Evolutionary conservation across 2,797 vertebrate species (phyloP), one percentile per base, ranked within the genome.

Genomic region (Saxicola maurus): DNA sequence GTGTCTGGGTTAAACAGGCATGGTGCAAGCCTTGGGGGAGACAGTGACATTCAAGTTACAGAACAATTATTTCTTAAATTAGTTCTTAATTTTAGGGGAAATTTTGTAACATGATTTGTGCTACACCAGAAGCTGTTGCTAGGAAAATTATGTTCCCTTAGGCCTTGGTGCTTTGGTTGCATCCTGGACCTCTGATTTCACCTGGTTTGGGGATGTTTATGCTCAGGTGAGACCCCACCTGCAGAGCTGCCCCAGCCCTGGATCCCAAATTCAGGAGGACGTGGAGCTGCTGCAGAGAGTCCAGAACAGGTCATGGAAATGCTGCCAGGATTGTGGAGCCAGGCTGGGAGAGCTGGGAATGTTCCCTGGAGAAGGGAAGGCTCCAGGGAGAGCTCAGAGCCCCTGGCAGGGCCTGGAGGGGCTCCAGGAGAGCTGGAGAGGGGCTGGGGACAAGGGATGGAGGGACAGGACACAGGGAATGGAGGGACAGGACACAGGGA

Each of bases 281-380:
- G 1, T 66, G 69, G 69, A 74, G 80, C 69, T 51, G 61, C 61
- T 51, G 80, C 3, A 49, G 59, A 48, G 67, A 72, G 46, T 1
- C 31, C 65, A 80, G 65, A 69, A 65, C 55, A 60, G 53, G 27
- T 17, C n/a, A 11, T 4, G 11, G 55, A 68, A 46, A 10, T 81
- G 77, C 38, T 52, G 0, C 56, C 60, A 56, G 65, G 23, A 56
- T 72, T 40, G 42, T 79, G 75, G 53, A 82, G 42, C 4, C 59
- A 72, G 79, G 13, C 80, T 73, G 80, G 78, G 68, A 82, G 60
- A 43, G 51, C 69, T 56, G 80, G 68, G 80, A 40, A 40, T 55
- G 68, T 18, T 73, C 43, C 12, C 68, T 64, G 67, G 57, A 72
- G 57, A 48, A 35, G 67, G 17, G 80, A 72, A 73, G 2, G 4